These are phyloP conservation scores for Dasypogon diadema DNA, from an alignment of 2,888 invertebrate species.

Conservation along the genomic window DNA sequence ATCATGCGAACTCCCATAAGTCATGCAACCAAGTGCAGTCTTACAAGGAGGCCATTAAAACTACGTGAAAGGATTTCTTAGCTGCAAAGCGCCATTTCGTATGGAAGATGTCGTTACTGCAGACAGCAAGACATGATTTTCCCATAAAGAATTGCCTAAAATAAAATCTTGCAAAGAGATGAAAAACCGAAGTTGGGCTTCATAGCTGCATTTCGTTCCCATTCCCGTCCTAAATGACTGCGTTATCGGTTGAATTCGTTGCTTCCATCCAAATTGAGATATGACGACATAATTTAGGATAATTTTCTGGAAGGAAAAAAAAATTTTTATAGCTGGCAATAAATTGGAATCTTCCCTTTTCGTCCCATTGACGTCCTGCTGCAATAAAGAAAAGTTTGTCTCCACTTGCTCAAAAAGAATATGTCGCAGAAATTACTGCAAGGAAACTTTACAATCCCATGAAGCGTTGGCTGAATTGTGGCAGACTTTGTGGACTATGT, in stretches of 20 bases:
- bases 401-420: slow-evolving; percentile 34
- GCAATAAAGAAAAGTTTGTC: slow-evolving; percentile 47
- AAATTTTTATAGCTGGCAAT: slow-evolving; percentile 42
- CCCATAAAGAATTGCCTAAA: slow-evolving; percentile 46
- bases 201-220: slow-evolving; percentile 41
- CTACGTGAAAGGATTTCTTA: slow-evolving; percentile 48
- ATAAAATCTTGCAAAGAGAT: slow-evolving; percentile 37
- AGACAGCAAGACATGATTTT: slow-evolving; percentile 29
- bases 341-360: slow-evolving; percentile 41
- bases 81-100: slow-evolving; percentile 1
- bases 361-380: slow-evolving; percentile 16
- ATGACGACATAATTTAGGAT: slow-evolving; percentile 49
- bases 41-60: slow-evolving; percentile 49
- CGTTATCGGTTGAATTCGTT: slow-evolving; percentile 48
- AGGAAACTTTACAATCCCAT: slow-evolving; percentile 4
- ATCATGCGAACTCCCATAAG: slow-evolving; percentile 43
- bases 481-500: slow-evolving; percentile 11
- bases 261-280: slow-evolving; percentile 41
- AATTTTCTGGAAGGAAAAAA: slow-evolving; percentile 21
- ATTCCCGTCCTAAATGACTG: slow-evolving; percentile 43
- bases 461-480: slow-evolving; percentile 4
- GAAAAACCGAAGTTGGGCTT: slow-evolving; percentile 41
- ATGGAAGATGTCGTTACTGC: slow-evolving; percentile 35
- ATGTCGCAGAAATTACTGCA: slow-evolving; percentile 41
- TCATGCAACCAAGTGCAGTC: slow-evolving; percentile 48